Percentiles rank a stretch among this genome's conserved stretches.
Conservation (phyloP, 2,888 invertebrate species). For the Oscheius myriophilus region DNA sequence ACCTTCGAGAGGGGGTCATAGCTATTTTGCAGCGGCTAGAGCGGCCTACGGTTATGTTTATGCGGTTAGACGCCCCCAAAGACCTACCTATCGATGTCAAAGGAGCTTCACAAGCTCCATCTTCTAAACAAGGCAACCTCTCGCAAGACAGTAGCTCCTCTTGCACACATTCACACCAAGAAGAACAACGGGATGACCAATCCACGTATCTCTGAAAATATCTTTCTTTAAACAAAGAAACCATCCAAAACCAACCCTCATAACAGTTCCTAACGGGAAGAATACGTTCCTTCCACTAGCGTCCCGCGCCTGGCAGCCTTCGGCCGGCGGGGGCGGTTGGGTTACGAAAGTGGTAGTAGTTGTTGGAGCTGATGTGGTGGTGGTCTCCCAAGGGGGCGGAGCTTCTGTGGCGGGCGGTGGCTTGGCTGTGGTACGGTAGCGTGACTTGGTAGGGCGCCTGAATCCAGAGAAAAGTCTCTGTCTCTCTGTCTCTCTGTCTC, state of each 20-base stretch:
- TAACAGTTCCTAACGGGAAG: constrained; percentile 44
- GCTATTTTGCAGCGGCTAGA: too few species aligned
- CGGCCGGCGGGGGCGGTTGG: constrained; percentile 44
- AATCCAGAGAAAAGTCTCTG: background rate
- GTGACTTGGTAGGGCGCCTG: background rate
- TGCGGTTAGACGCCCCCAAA: too few species aligned
- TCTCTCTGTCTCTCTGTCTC: background rate
- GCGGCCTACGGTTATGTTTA: too few species aligned
- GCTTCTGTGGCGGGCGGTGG: constrained; percentile 34
- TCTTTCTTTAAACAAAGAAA: background rate
- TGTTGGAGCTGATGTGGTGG: constrained; percentile 36
- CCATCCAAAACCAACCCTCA: constrained; percentile 36
- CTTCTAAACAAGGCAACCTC: constrained; percentile 55
- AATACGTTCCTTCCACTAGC: constrained; percentile 48
- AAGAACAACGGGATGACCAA: constrained; percentile 64
- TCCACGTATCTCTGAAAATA: constrained; percentile 52
- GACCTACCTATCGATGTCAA: constrained; percentile 60
- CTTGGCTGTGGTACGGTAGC: constrained; percentile 2
- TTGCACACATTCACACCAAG: constrained; percentile 64
- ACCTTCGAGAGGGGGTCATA: too few species aligned
- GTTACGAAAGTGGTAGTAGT: constrained; percentile 51
- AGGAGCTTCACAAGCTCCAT: constrained; percentile 53
- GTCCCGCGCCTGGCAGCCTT: constrained; percentile 46
- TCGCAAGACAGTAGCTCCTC: constrained; percentile 58
- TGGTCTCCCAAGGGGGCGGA: constrained; percentile 49